These are phyloP conservation scores for Callospermophilus lateralis DNA, from an alignment of 2,113 vertebrate species.

Conservation along the genomic window DNA sequence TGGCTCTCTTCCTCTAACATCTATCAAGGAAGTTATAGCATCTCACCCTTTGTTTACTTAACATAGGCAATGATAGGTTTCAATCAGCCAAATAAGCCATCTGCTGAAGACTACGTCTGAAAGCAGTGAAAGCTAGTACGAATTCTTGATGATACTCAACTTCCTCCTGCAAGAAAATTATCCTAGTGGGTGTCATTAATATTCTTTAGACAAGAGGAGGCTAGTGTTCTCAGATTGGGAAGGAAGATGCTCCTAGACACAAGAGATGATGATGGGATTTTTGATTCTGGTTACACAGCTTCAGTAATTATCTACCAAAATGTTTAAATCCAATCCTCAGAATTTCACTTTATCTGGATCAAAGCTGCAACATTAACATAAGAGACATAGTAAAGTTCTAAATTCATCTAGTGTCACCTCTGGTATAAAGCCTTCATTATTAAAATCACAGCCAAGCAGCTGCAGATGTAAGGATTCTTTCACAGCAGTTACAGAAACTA, in stretches of 20 bases:
- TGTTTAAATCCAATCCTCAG: background rate
- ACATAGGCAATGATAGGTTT: background rate
- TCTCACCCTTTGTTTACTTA: slow-evolving; percentile 31
- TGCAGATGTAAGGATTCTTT: slow-evolving; percentile 10
- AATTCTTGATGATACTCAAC: background rate
- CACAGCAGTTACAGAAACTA: background rate
- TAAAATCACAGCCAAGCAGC: background rate
- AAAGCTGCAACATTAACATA: background rate
- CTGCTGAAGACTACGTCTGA: background rate
- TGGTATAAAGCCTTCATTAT: background rate
- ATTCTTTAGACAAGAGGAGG: slow-evolving; percentile 16
- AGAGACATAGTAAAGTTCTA: background rate
- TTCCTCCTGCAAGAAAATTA: slow-evolving; percentile 2
- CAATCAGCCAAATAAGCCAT: background rate
- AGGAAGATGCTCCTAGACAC: background rate
- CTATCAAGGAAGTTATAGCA: slow-evolving; percentile 23
- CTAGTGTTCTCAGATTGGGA: background rate
- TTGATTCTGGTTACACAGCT: background rate
- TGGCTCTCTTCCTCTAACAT: background rate
- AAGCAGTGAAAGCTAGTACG: background rate
- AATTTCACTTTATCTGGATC: background rate
- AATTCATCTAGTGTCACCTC: background rate
- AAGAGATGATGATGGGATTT: background rate
- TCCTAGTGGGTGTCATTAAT: background rate
- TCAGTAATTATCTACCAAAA: background rate